Base-by-base conservation (phyloP, 2,888 invertebrate species). In the Morpho deidamia region DNA sequence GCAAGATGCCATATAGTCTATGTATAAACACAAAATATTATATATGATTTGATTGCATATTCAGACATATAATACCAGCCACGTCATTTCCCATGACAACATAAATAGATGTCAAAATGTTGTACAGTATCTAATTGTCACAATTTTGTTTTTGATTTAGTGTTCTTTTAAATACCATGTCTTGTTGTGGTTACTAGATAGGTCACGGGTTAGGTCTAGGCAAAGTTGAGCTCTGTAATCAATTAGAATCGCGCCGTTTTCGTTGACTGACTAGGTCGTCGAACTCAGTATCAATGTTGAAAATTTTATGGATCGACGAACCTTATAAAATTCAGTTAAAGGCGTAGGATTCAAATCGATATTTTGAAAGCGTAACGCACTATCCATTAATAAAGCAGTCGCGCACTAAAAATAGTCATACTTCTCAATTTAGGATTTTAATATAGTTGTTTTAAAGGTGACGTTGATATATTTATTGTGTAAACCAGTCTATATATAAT, bases 201-300 rank as follows among this genome's bases (percentile, higher is more conserved):
- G 70, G 76, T 79, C 79, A 78, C 76, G 79, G 71, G 67, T 69
- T 68, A 69, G 66, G 71, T 74, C 81, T 79, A 82, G 81, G 66
- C 67, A 63, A 72, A 72, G 71, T 75, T 70, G 66, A 71, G 74
- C 71, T 69, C 61, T 56, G 58, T 69, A 79, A 84, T 82, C 76
- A 83, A 84, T 84, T 83, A 74, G 76, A 63, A 66, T 53, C 77
- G 78, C 70, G 67, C 62, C 72, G 75, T 69, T 69, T 68, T 74
- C 72, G 68, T 74, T 69, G 69, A 71, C 68, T 74, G 72, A 66
- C 51, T 68, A 74, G 83, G 80, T 23, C 81, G 62, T 72, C 74
- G 83, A 81, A 81, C 83, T 68, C 71, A 43, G 66, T 62, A 68
- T 62, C 59, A 62, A 68, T 67, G 68, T 54, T 54, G 46, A 54